A percentile compares a stretch with the other conserved stretches of the same genome.
Evolutionary conservation across 2,888 invertebrate genomes (phyloP).

Genomic region (Ashinkailepas kermadecensis): DNA sequence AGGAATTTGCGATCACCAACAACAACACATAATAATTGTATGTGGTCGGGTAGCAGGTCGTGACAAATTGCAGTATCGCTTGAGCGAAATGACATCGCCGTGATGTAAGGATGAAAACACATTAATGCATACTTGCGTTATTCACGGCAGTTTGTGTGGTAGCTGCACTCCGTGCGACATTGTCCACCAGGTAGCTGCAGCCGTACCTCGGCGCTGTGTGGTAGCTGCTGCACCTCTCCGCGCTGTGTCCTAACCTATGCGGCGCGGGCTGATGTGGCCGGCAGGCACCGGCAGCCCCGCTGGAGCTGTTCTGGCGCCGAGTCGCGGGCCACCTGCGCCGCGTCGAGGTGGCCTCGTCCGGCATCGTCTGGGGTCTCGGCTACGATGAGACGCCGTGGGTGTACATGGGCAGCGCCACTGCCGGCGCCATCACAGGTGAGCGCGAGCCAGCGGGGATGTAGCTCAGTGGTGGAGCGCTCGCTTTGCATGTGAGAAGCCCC

Average conservation of each 20-base stretch:
- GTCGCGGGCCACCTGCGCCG: constrained; percentile 76
- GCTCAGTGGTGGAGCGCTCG: too few relatives aligned
- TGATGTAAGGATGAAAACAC: too few relatives aligned
- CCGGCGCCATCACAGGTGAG: constrained; percentile 63
- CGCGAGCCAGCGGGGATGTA: not conserved
- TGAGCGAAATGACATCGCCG: too few relatives aligned
- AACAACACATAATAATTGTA: not conserved
- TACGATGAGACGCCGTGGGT: constrained; percentile 84
- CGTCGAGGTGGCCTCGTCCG: constrained; percentile 64
- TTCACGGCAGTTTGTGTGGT: too few relatives aligned
- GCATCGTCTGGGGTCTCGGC: constrained; percentile 86
- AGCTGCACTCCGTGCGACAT: too few relatives aligned
- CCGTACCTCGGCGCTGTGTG: too few relatives aligned
- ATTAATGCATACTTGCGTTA: too few relatives aligned
- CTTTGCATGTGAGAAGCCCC: too few relatives aligned
- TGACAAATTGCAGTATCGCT: not conserved
- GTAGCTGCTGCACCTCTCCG: too few relatives aligned
- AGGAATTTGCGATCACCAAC: too few relatives aligned
- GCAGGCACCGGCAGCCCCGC: constrained; percentile 58
- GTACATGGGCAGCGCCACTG: constrained; percentile 83
- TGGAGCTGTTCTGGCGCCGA: constrained; percentile 75
- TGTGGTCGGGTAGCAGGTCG: not conserved
- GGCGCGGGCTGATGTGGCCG: not conserved
- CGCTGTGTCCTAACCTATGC: not conserved
- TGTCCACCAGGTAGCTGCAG: too few relatives aligned